These are phyloP conservation scores for Diploscapter pachys DNA, from an alignment of 1,140 invertebrate species.

Conservation along the genomic window DNA sequence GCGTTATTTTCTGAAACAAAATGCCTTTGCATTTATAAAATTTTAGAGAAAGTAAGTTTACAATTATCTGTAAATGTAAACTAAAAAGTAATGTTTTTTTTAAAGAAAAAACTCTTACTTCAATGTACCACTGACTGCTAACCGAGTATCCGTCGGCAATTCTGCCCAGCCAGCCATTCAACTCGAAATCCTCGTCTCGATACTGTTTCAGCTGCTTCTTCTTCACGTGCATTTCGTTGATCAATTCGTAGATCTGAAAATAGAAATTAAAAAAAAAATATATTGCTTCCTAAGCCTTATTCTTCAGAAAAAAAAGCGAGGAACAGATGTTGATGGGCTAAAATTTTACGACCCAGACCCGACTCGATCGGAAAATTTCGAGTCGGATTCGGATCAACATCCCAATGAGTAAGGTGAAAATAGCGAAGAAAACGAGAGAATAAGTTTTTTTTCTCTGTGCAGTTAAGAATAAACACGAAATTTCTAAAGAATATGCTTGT, in stretches of 20 bases:
- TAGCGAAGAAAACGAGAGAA: no score
- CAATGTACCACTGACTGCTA: conserved; percentile 32
- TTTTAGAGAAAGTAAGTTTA: neutral
- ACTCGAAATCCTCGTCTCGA: conserved; percentile 21
- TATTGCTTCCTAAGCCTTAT: no score
- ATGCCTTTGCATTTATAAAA: neutral
- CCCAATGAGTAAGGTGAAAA: no score
- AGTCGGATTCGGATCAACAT: no score
- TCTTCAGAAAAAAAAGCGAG: no score
- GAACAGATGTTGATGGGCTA: no score
- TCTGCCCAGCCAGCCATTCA: conserved; percentile 25
- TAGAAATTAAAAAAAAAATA: neutral
- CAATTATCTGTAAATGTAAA: no score
- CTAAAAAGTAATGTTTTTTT: neutral
- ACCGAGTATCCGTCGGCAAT: conserved; percentile 19
- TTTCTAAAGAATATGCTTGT: no score
- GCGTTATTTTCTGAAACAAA: conserved; percentile 23
- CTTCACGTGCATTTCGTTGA: conserved; percentile 18
- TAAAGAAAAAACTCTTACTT: conserved; percentile 5
- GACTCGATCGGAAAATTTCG: no score
- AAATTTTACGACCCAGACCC: no score
- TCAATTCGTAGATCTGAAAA: conserved; percentile 19
- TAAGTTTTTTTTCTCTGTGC: no score
- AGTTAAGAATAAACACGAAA: no score
- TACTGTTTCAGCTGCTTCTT: conserved; percentile 18